These are phyloP conservation scores for Psilopogon haemacephalus DNA, from an alignment of 2,113 vertebrate genomes.

Conservation along the genomic window DNA sequence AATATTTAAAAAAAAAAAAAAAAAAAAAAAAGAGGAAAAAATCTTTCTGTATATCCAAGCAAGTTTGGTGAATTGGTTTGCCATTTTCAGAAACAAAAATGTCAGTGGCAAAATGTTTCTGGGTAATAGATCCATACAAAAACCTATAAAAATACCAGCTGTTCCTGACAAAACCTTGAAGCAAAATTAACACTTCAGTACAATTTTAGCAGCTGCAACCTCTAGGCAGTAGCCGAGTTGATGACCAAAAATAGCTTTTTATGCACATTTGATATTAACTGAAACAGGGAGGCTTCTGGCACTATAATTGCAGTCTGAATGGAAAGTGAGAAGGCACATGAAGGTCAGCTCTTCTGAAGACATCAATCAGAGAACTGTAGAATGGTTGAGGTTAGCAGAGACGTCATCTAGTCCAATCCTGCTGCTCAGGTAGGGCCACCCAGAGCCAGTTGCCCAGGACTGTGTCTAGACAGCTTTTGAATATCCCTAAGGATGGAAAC, in stretches of 20 bases:
- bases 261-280: neutral
- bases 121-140: neutral
- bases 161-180: constrained; percentile 17
- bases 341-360: neutral
- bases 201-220: constrained; percentile 16
- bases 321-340: neutral
- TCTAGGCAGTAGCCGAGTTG: neutral
- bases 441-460: too few species aligned
- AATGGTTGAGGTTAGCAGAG: too few species aligned
- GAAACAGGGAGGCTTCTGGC: neutral
- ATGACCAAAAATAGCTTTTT: neutral
- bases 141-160: neutral
- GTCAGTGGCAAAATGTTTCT: neutral
- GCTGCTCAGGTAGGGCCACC: too few species aligned
- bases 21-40: neutral
- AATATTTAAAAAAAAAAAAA: neutral
- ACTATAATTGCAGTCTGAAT: neutral
- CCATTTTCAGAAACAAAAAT: neutral
- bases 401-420: too few species aligned
- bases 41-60: neutral
- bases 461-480: too few species aligned
- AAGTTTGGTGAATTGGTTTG: neutral
- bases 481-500: too few species aligned
- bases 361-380: neutral
- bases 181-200: neutral